These are phyloP conservation scores for Prorops nasuta DNA, from an alignment of 1,140 invertebrate species.

Conservation along the genomic window DNA sequence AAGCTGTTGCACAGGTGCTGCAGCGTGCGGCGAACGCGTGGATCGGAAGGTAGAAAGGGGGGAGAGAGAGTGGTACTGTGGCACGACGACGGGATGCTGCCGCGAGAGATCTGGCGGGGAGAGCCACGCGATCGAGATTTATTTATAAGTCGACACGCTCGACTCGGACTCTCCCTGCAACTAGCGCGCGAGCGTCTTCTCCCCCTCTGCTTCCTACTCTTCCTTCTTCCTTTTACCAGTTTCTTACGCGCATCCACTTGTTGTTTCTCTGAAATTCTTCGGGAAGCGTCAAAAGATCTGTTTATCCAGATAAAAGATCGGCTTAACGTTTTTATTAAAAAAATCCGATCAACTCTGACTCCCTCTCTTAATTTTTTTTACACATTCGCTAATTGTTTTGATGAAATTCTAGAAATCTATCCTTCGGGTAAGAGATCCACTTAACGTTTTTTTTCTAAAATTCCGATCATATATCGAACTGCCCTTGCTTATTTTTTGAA, in stretches of 20 bases:
- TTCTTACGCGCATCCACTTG: slow-evolving; percentile 20
- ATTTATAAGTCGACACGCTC: slow-evolving; percentile 53
- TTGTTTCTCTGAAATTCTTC: slow-evolving; percentile 9
- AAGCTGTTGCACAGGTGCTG: slow-evolving; percentile 1
- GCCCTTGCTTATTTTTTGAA: no score
- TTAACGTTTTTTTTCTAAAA: no score
- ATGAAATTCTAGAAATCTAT: no score
- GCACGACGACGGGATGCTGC: slow-evolving; percentile 17
- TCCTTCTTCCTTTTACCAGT: slow-evolving; percentile 24
- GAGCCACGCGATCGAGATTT: slow-evolving; percentile 58
- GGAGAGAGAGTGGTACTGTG: neutral
- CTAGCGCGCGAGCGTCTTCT: slow-evolving; percentile 20
- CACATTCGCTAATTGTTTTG: no score
- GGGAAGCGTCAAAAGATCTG: no score
- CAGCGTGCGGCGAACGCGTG: slow-evolving; percentile 1
- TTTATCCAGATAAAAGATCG: no score
- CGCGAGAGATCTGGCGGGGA: slow-evolving; percentile 38
- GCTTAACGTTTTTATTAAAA: no score
- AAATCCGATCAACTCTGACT: no score
- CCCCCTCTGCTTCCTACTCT: slow-evolving; percentile 18
- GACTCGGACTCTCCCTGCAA: no score
- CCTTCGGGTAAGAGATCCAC: no score
- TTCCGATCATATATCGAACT: no score
- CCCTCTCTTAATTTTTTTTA: no score
- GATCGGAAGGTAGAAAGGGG: slow-evolving; percentile 5